Percentiles rank a stretch among this genome's conserved stretches.
phyloP scores from a whole-genome alignment of 2,888 invertebrate genomes.

The Hymenopus coronatus region DNA sequence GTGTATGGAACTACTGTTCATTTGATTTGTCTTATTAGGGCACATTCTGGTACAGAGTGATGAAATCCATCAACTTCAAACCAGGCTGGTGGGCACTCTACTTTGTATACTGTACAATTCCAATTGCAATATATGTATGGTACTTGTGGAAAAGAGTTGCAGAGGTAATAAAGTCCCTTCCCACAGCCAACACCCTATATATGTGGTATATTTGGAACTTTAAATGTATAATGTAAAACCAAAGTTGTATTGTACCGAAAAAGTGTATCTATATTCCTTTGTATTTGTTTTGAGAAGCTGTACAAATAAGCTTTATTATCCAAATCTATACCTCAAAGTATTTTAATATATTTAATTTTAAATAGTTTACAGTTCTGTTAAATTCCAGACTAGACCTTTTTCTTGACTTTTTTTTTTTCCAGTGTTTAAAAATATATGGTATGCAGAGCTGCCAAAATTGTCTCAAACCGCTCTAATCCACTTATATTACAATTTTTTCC shows the following conservation, averaged over 20 bases:
- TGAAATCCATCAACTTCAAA: constrained; percentile 72
- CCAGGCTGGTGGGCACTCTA: constrained; percentile 81
- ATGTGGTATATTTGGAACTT: neutral
- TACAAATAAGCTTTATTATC: neutral
- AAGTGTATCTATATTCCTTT: neutral
- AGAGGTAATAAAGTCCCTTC: constrained; percentile 58
- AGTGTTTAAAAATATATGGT: no score
- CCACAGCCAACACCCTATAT: neutral
- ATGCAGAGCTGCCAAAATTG: no score
- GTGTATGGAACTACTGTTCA: neutral
- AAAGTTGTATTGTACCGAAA: no score
- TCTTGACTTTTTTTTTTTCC: no score
- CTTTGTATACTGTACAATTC: constrained; percentile 71
- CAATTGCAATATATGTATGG: constrained; percentile 65
- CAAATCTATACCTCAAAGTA: no score
- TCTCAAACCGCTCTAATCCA: no score
- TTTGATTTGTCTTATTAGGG: constrained; percentile 45
- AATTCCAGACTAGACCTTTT: no score
- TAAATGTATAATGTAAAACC: no score
- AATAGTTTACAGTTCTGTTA: no score
- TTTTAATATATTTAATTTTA: no score
- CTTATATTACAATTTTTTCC: no score
- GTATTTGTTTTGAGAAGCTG: neutral
- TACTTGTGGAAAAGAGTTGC: constrained; percentile 63
- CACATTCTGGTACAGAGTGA: constrained; percentile 70